phyloP scores from a whole-genome alignment of 2,113 vertebrate genomes.

The Spheniscus mendiculus region DNA sequence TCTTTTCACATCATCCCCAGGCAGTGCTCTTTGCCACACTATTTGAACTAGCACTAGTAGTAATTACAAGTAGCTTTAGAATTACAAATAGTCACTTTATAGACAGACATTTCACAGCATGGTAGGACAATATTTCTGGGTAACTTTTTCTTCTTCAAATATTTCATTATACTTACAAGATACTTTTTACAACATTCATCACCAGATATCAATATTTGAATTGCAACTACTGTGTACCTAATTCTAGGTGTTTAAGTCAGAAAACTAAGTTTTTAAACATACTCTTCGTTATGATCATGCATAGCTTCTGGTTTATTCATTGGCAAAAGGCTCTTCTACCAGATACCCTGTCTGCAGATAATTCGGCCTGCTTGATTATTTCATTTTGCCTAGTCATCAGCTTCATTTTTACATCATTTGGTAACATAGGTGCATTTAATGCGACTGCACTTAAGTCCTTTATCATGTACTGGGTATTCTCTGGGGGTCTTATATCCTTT shows the following conservation, averaged over 20 bases:
- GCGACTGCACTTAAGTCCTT: neutral
- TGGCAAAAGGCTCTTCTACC: neutral
- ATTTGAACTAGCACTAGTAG: neutral
- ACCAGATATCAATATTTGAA: neutral
- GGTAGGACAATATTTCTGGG: neutral
- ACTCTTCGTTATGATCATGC: neutral
- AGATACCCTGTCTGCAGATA: neutral
- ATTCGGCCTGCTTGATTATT: neutral
- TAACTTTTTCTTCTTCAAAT: neutral
- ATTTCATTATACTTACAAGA: neutral
- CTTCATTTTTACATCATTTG: neutral
- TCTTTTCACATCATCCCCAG: neutral
- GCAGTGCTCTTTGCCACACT: neutral
- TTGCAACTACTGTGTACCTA: neutral
- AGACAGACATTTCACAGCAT: neutral
- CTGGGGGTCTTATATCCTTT: neutral
- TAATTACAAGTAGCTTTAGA: neutral
- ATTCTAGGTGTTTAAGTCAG: neutral
- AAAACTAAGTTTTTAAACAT: neutral
- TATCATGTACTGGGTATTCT: neutral
- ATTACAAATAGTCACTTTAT: neutral
- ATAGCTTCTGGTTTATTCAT: neutral
- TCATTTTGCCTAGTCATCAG: neutral
- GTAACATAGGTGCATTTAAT: neutral
- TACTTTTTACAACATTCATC: neutral